These are phyloP conservation scores for Litoditis marina DNA, from an alignment of 2,888 invertebrate genomes.

Conservation along the genomic window DNA sequence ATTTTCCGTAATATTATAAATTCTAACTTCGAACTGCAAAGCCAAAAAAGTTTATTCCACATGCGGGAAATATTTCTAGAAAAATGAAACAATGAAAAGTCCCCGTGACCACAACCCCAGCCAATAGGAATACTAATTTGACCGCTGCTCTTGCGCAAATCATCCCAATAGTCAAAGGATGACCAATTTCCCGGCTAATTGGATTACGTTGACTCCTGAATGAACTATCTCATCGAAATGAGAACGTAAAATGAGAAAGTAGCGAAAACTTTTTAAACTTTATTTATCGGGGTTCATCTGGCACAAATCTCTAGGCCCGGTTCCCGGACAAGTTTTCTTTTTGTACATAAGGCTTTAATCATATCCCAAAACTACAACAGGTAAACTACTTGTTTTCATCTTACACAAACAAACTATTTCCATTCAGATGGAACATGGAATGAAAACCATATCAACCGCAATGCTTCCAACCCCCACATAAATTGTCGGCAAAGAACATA, in stretches of 20 bases:
- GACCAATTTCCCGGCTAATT: not conserved
- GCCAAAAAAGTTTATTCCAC: too few species aligned
- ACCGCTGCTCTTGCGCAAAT: not conserved
- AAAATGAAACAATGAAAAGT: not conserved
- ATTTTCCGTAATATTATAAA: too few species aligned
- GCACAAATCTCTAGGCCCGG: not conserved
- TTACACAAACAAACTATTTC: too few species aligned
- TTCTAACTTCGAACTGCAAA: too few species aligned
- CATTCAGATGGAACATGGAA: too few species aligned
- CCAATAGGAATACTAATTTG: not conserved
- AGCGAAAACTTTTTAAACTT: too few species aligned
- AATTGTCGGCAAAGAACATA: not conserved
- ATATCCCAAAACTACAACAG: not conserved
- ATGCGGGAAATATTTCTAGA: too few species aligned
- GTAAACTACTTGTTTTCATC: too few species aligned
- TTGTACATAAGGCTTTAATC: not conserved
- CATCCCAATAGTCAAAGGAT: too few species aligned
- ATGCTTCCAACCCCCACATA: not conserved
- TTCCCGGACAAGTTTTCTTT: not conserved
- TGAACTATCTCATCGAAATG: not conserved
- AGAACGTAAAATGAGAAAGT: too few species aligned
- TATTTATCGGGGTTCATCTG: too few species aligned
- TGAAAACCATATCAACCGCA: too few species aligned
- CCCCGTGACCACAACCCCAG: not conserved
- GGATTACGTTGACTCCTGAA: slow-evolving; percentile 1